Evolutionary conservation across 2,888 invertebrate genomes (phyloP), one percentile per base, ranked within the genome.

Genomic region (Hololepta plana): DNA sequence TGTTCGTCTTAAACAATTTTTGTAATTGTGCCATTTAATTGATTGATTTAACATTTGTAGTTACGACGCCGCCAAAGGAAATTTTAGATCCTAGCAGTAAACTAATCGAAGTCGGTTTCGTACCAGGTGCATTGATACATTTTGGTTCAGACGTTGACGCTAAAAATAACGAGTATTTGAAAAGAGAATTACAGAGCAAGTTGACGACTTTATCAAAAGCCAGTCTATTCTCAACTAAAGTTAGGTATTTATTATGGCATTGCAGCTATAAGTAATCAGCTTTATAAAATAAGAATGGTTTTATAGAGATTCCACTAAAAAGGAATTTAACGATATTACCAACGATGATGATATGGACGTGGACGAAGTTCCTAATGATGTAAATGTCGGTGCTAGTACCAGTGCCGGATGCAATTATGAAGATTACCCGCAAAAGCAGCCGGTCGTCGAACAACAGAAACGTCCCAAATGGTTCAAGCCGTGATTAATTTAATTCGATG

Each of bases 1-100:
- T 90, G 84, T 85, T 20, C 11, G 9, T 13, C n/a, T 7, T 15
- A 12, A 16, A 33, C 12, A 11, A 16, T 25, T 20, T 2, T n/a
- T 24, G 8, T 29, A 12, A 9, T 15, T 24, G 20, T 23, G 10
- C 7, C 3, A 15, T 19, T 29, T n/a, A 10, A 24, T 23, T 23
- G 23, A 26, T 31, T 31, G 15, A 12, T 22, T 15, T 14, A 13
- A 26, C 12, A 17, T 29, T 26, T 20, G 21, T 51, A 85, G 85
- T 80, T 58, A 74, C 76, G 17, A 72, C 84, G 9, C 88, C 90
- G n/a, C 74, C 87, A 6, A 82, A 79, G 50, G 62, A 61, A 36
- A 57, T 72, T 32, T 54, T 90, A 21, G 57, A 67, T 21, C 53
- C 63, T 4, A 56, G 63, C 28, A 59, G 60, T 37, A 66, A 68